phyloP scores from a whole-genome alignment of 92 coral and sea anemone genomes.

The Palythoa grandiflora region DNA sequence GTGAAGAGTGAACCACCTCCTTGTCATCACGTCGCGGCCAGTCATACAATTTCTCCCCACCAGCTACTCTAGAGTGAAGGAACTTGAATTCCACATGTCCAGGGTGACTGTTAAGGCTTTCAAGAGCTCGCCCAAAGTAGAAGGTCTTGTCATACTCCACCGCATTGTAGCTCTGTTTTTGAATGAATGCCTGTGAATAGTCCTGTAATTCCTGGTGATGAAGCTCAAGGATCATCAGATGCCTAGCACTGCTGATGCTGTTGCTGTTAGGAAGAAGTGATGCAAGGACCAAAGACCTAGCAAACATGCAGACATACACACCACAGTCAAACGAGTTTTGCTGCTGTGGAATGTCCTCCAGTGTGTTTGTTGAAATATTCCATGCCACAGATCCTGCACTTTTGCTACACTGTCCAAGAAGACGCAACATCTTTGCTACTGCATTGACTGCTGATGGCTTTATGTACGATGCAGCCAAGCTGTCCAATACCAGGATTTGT shows the following conservation, averaged over 20 bases:
- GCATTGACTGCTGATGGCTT: slow-evolving; percentile 14
- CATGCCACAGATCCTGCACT: slow-evolving; percentile 10
- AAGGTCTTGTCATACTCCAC: slow-evolving; percentile 3
- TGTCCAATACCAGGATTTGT: slow-evolving; percentile 12
- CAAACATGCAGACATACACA: slow-evolving; percentile 26
- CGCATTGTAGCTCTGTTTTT: not conserved
- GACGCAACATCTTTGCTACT: slow-evolving; percentile 1
- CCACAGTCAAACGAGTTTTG: slow-evolving; percentile 57
- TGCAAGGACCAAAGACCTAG: slow-evolving; percentile 6
- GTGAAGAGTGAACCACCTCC: slow-evolving; percentile 42
- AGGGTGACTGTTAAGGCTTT: not conserved
- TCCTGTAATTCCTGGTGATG: not conserved
- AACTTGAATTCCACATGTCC: slow-evolving; percentile 56
- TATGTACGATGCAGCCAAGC: slow-evolving; percentile 15
- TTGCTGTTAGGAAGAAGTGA: slow-evolving; percentile 12
- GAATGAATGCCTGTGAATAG: not conserved
- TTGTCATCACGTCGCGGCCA: slow-evolving; percentile 59
- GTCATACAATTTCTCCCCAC: slow-evolving; percentile 49
- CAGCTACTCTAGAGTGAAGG: slow-evolving; percentile 27
- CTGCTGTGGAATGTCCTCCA: slow-evolving; percentile 62
- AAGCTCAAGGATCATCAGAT: slow-evolving; percentile 15
- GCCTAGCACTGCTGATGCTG: slow-evolving; percentile 5
- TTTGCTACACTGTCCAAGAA: slow-evolving; percentile 5
- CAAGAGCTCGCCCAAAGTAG: too few species aligned
- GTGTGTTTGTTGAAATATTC: slow-evolving; percentile 36